These are phyloP conservation scores for Xanthia icteritia DNA, from an alignment of 2,888 invertebrate genomes.

Conservation along the genomic window DNA sequence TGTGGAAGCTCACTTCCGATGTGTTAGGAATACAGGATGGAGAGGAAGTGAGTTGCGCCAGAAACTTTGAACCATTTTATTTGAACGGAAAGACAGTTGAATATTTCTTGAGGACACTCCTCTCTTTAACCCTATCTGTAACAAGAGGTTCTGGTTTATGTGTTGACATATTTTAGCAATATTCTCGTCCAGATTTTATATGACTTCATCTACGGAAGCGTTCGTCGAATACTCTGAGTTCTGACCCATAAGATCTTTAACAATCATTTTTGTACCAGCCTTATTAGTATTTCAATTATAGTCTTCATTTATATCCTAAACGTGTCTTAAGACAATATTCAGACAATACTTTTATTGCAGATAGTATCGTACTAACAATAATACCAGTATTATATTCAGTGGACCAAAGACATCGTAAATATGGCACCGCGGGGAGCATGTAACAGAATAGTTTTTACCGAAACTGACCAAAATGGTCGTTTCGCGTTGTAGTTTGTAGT, in stretches of 20 bases:
- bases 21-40: slow-evolving; percentile 49
- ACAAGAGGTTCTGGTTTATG: neutral
- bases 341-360: slow-evolving; percentile 4
- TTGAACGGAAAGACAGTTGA: slow-evolving; percentile 24
- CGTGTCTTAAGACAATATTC: slow-evolving; percentile 5
- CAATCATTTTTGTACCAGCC: neutral
- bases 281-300: slow-evolving; percentile 14
- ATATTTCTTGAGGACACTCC: slow-evolving; percentile 13
- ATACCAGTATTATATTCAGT: slow-evolving; percentile 32
- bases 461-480: slow-evolving; percentile 47
- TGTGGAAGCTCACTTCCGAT: slow-evolving; percentile 54
- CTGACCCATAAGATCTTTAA: neutral
- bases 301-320: slow-evolving; percentile 8
- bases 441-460: slow-evolving; percentile 57
- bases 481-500: slow-evolving; percentile 29
- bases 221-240: neutral
- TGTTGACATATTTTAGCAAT: neutral
- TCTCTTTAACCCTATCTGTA: neutral
- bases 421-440: slow-evolving; percentile 52
- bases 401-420: slow-evolving; percentile 50
- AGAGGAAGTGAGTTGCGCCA: slow-evolving; percentile 53
- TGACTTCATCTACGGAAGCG: neutral
- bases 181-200: neutral
- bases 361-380: slow-evolving; percentile 31
- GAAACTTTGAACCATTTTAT: slow-evolving; percentile 34